Percentiles rank a stretch among this genome's conserved stretches.
Evolutionary conservation across 2,888 invertebrate genomes (phyloP).

Genomic region (Drosophila antonietae): DNA sequence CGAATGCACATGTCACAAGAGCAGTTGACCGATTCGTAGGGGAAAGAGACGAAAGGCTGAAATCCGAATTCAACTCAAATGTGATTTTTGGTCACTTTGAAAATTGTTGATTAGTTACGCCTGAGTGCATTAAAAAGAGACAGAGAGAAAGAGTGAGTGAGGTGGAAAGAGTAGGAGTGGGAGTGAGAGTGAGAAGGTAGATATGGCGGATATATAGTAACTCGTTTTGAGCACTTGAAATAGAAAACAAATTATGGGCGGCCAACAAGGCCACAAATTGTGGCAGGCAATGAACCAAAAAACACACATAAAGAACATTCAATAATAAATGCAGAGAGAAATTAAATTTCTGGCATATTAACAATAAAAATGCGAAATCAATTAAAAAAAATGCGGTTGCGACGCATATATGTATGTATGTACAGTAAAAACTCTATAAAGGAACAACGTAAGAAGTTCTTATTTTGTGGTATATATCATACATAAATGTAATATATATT

Average conservation of each 20-base stretch:
- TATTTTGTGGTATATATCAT: not conserved
- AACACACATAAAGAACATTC: slow-evolving; percentile 16
- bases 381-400: slow-evolving; percentile 75
- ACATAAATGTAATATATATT: not conserved
- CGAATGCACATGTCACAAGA: slow-evolving; percentile 46
- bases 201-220: slow-evolving; percentile 23
- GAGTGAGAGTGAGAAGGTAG: not conserved
- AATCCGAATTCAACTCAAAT: slow-evolving; percentile 64
- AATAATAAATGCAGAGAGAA: slow-evolving; percentile 36
- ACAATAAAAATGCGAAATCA: slow-evolving; percentile 75
- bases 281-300: slow-evolving; percentile 29
- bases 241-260: slow-evolving; percentile 20
- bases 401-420: slow-evolving; percentile 4
- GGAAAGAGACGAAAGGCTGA: not conserved
- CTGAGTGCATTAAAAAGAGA: slow-evolving; percentile 58
- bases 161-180: not conserved
- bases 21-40: slow-evolving; percentile 51
- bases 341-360: slow-evolving; percentile 57
- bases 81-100: slow-evolving; percentile 78
- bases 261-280: slow-evolving; percentile 22
- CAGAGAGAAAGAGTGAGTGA: not conserved
- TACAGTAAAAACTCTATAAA: not conserved
- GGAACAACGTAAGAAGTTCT: not conserved
- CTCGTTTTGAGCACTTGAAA: slow-evolving; percentile 46
- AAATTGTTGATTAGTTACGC: slow-evolving; percentile 77